Evolutionary conservation across 2,888 invertebrate species (phyloP).

Genomic region (Oscheius onirici): DNA sequence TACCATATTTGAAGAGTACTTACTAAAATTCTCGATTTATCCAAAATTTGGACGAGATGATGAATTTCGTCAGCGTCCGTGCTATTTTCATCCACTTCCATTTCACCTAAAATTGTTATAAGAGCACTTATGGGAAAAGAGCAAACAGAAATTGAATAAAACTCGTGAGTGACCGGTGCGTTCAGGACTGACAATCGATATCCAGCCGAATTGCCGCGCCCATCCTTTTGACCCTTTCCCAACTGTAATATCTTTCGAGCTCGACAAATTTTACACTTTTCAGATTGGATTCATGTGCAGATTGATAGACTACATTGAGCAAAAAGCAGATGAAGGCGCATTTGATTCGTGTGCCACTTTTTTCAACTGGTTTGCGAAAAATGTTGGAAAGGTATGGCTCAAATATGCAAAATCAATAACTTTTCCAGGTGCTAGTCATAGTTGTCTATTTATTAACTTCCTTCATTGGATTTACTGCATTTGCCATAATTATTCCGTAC

Average conservation of each 20-base stretch:
- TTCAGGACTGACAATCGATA: slow-evolving; percentile 10
- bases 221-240: neutral
- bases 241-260: neutral
- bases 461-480: slow-evolving; percentile 49
- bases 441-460: slow-evolving; percentile 52
- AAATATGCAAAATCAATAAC: neutral
- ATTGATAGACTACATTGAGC: slow-evolving; percentile 21
- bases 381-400: slow-evolving; percentile 20
- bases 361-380: slow-evolving; percentile 17
- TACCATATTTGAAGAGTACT: neutral
- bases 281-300: slow-evolving; percentile 7
- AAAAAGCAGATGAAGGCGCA: slow-evolving; percentile 22
- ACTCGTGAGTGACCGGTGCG: slow-evolving; percentile 10
- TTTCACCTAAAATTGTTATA: neutral
- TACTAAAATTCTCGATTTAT: neutral
- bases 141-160: slow-evolving; percentile 14
- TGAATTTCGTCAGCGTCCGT: neutral
- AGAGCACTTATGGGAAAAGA: neutral
- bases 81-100: neutral
- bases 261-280: neutral
- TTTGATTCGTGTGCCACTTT: slow-evolving; percentile 16
- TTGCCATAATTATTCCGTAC: slow-evolving; percentile 57
- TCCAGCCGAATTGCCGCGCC: neutral
- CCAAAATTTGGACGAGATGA: neutral
- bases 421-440: slow-evolving; percentile 51